Evolutionary conservation across 2,113 vertebrate species (phyloP).

Genomic region (Ursus arctos): DNA sequence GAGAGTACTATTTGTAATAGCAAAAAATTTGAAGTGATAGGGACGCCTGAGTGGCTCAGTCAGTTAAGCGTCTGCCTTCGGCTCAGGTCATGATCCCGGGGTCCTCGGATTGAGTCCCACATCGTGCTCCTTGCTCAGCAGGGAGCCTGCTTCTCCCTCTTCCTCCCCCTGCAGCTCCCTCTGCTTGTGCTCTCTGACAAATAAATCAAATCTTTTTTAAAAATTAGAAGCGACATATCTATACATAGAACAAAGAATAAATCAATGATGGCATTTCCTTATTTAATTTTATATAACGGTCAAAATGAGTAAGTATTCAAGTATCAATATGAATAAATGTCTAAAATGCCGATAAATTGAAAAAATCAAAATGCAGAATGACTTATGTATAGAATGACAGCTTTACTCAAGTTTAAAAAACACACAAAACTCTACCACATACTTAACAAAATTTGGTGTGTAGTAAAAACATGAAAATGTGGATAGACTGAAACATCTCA

Average conservation of each 20-base stretch:
- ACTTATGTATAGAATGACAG: not conserved
- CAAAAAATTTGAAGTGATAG: not conserved
- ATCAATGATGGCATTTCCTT: not conserved
- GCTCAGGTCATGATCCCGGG: too few species aligned
- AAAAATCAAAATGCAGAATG: not conserved
- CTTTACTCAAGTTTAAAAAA: constrained; percentile 45
- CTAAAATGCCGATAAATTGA: not conserved
- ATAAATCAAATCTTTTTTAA: not conserved
- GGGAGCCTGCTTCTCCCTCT: too few species aligned
- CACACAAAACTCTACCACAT: not conserved
- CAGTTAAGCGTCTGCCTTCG: too few species aligned
- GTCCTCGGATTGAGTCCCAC: too few species aligned
- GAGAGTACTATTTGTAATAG: not conserved
- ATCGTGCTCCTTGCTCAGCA: too few species aligned
- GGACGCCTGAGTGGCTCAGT: too few species aligned
- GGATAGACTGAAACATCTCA: not conserved
- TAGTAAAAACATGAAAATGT: not conserved
- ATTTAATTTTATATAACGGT: constrained; percentile 17
- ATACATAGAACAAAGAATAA: not conserved
- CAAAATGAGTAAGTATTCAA: not conserved
- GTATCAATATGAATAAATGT: not conserved
- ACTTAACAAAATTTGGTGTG: not conserved
- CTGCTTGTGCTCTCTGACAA: too few species aligned
- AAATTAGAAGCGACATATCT: not conserved
- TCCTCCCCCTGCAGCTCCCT: too few species aligned